Evolutionary conservation across 2,888 invertebrate species (phyloP).

Genomic region (Marronus borbonicus): DNA sequence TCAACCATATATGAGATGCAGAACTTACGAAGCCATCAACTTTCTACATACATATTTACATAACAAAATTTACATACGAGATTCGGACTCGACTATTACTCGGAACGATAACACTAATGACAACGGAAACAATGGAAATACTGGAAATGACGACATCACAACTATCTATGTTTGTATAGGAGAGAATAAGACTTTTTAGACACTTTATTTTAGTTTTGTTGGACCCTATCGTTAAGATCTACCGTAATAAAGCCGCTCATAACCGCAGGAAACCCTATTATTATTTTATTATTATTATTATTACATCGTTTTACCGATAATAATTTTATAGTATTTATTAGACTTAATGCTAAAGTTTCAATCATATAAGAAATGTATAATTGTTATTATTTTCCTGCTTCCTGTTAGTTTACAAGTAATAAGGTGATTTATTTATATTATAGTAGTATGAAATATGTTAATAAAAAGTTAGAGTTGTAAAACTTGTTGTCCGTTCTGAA

Average conservation of each 20-base stretch:
- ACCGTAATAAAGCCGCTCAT: slow-evolving; percentile 45
- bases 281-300: slow-evolving; percentile 1
- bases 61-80: slow-evolving; percentile 27
- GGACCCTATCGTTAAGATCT: slow-evolving; percentile 50
- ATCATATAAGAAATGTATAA: slow-evolving; percentile 39
- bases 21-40: slow-evolving; percentile 32
- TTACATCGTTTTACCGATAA: slow-evolving; percentile 20
- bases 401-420: background rate
- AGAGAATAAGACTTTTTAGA: slow-evolving; percentile 33
- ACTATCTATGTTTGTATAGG: slow-evolving; percentile 24
- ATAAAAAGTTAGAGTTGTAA: background rate
- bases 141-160: slow-evolving; percentile 37
- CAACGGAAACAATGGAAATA: slow-evolving; percentile 25
- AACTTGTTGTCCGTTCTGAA: slow-evolving; percentile 5
- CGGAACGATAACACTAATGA: slow-evolving; percentile 21
- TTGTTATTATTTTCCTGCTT: slow-evolving; percentile 13
- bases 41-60: slow-evolving; percentile 37
- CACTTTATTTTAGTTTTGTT: slow-evolving; percentile 33
- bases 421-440: slow-evolving; percentile 24
- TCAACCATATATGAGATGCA: slow-evolving; percentile 43
- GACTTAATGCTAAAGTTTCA: slow-evolving; percentile 9
- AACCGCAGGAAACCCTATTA: slow-evolving; percentile 34
- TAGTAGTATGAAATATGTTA: slow-evolving; percentile 8
- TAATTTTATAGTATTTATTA: slow-evolving; percentile 22
- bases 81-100: slow-evolving; percentile 22